These are phyloP conservation scores for Drosophila carrolli DNA, from an alignment of 1,140 invertebrate genomes.

Conservation along the genomic window DNA sequence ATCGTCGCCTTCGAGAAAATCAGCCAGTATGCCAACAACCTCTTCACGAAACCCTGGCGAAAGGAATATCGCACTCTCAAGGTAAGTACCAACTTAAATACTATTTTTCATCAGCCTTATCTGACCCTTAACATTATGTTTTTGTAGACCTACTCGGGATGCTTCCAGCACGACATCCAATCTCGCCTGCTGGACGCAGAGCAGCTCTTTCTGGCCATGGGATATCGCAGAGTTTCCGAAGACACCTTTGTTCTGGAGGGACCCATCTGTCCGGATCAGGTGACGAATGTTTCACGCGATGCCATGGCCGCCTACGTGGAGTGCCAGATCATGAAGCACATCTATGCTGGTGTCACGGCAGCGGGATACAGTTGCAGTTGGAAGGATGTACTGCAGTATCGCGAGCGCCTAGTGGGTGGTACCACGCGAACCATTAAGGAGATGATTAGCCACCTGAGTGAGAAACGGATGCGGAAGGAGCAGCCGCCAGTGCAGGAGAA, in stretches of 20 bases:
- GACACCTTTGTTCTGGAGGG: conserved; percentile 87
- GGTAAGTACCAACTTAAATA: conserved; percentile 85
- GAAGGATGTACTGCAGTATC: conserved; percentile 88
- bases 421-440: conserved; percentile 71
- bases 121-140: background rate
- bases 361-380: conserved; percentile 85
- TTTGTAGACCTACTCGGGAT: conserved; percentile 92
- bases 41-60: conserved; percentile 94
- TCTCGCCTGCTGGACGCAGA: conserved; percentile 91
- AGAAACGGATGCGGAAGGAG: conserved; percentile 67
- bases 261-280: conserved; percentile 92
- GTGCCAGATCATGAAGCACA: conserved; percentile 90
- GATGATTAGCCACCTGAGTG: conserved; percentile 57
- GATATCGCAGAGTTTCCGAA: conserved; percentile 87
- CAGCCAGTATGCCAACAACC: conserved; percentile 93
- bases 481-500: conserved; percentile 56
- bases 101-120: background rate
- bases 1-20: conserved; percentile 93
- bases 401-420: conserved; percentile 87
- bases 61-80: conserved; percentile 92
- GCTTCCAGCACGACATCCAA: conserved; percentile 94
- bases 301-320: conserved; percentile 95
- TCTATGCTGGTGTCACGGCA: conserved; percentile 79
- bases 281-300: conserved; percentile 91
- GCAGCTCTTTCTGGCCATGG: conserved; percentile 91